Percentiles rank a stretch among this genome's conserved stretches.
Evolutionary conservation across 2,888 invertebrate species (phyloP).

Genomic region (Andrena flavipes): DNA sequence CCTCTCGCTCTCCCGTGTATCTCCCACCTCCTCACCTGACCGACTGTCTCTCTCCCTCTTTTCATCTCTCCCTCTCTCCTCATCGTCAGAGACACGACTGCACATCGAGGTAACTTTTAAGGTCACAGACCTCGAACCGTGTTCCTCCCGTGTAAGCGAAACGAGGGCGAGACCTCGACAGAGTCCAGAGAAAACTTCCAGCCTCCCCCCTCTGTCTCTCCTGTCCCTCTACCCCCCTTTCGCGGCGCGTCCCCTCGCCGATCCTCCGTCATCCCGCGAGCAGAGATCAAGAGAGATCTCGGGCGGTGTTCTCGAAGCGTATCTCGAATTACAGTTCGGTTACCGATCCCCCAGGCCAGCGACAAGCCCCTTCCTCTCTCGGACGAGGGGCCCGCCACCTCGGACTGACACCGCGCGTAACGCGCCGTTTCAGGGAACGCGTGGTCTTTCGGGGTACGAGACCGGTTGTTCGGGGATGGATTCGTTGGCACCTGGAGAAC

Average conservation of each 20-base stretch:
- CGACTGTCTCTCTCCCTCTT: neutral
- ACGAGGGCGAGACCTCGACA: conserved; percentile 71
- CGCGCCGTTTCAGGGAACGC: conserved; percentile 14
- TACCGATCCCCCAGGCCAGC: conserved; percentile 47
- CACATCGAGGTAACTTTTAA: conserved; percentile 66
- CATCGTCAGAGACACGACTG: conserved; percentile 45
- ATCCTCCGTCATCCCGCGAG: conserved; percentile 16
- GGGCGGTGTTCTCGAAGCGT: conserved; percentile 26
- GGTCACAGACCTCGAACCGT: conserved; percentile 75
- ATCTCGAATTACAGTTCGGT: conserved; percentile 59
- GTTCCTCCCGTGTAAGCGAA: conserved; percentile 59
- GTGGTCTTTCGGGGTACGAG: neutral
- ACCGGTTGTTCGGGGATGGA: too few species aligned
- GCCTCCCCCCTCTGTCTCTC: neutral
- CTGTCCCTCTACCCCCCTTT: neutral
- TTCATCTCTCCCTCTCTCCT: neutral
- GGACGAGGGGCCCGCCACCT: conserved; percentile 9
- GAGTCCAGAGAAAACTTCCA: conserved; percentile 54
- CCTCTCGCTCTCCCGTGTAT: conserved; percentile 6
- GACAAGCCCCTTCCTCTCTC: neutral
- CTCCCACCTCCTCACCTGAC: conserved; percentile 42
- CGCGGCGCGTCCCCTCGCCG: neutral
- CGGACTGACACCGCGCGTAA: neutral
- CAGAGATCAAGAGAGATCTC: conserved; percentile 12
- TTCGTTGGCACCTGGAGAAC: neutral